These are phyloP conservation scores for Drosophila cardini DNA, from an alignment of 1,140 invertebrate species.

Conservation along the genomic window DNA sequence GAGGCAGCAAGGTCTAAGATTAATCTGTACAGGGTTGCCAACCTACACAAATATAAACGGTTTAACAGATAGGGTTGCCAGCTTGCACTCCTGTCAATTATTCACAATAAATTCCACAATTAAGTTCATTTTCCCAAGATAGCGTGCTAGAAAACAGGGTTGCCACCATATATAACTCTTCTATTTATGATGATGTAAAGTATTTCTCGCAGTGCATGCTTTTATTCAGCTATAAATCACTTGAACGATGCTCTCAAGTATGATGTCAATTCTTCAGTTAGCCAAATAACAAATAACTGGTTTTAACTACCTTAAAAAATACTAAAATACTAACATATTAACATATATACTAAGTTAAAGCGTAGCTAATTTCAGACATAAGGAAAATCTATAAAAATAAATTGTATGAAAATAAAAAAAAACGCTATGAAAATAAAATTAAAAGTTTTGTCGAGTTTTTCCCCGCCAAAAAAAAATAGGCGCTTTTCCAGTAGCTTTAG, in stretches of 20 bases:
- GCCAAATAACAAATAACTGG: slow-evolving; percentile 28
- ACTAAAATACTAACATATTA: slow-evolving; percentile 5
- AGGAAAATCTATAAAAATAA: slow-evolving; percentile 12
- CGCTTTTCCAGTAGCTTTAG: slow-evolving; percentile 30
- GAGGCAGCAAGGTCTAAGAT: neutral
- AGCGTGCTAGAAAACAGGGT: too few relatives aligned
- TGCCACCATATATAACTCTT: neutral
- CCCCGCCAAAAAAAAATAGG: neutral
- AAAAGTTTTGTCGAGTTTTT: slow-evolving; percentile 7
- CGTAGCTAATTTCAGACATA: slow-evolving; percentile 9
- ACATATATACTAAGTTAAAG: too few relatives aligned
- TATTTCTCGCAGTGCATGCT: slow-evolving; percentile 12
- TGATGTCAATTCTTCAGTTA: slow-evolving; percentile 30
- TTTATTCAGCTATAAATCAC: slow-evolving; percentile 8
- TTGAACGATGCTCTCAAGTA: slow-evolving; percentile 12
- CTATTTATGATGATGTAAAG: too few relatives aligned
- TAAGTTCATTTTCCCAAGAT: too few relatives aligned
- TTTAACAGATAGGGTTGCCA: too few relatives aligned
- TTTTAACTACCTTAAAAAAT: slow-evolving; percentile 14
- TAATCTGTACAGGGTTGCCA: neutral
- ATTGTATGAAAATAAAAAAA: neutral
- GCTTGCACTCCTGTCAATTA: too few relatives aligned
- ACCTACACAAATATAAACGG: neutral
- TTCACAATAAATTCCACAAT: too few relatives aligned
- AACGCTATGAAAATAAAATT: slow-evolving; percentile 17